These are phyloP conservation scores for Acanthosepion esculentum DNA, from an alignment of 2,888 invertebrate species.

Conservation along the genomic window DNA sequence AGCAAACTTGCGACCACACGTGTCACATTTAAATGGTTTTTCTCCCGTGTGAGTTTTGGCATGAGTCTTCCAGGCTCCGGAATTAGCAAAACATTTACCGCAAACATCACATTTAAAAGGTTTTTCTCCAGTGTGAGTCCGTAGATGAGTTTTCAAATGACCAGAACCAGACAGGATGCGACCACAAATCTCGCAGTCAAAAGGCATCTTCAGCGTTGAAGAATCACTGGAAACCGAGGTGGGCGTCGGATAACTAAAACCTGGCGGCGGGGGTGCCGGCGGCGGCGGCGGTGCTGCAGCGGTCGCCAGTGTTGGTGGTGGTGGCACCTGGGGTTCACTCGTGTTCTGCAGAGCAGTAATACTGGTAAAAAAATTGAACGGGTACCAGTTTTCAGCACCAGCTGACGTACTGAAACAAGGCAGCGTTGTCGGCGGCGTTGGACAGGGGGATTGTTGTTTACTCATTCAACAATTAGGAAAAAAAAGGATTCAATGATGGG, in stretches of 20 bases:
- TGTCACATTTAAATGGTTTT: conserved; percentile 46
- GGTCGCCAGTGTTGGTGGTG: not conserved
- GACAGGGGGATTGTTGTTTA: conserved; percentile 43
- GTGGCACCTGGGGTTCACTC: not conserved
- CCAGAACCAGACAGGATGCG: conserved; percentile 42
- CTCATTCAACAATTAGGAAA: conserved; percentile 46
- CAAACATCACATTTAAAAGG: conserved; percentile 48
- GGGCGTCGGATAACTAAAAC: not conserved
- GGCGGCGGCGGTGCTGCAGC: not conserved
- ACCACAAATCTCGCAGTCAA: conserved; percentile 47
- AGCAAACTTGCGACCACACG: conserved; percentile 41
- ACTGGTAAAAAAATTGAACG: conserved; percentile 45
- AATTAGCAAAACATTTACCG: conserved; percentile 46
- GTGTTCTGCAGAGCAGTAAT: conserved; percentile 47
- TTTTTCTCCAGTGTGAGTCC: conserved; percentile 46
- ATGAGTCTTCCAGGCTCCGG: conserved; percentile 47
- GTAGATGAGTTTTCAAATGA: conserved; percentile 40
- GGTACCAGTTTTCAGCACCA: conserved; percentile 42
- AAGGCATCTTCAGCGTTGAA: conserved; percentile 40
- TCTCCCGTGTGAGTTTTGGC: conserved; percentile 46
- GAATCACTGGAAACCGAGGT: not conserved
- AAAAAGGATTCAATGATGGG: not conserved
- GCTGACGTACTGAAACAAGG: conserved; percentile 47
- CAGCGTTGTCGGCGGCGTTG: conserved; percentile 39
- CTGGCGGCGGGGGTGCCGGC: not conserved